Evolutionary conservation across 2,888 invertebrate species (phyloP).

Genomic region (Galeopsomyia nigrocyanea): DNA sequence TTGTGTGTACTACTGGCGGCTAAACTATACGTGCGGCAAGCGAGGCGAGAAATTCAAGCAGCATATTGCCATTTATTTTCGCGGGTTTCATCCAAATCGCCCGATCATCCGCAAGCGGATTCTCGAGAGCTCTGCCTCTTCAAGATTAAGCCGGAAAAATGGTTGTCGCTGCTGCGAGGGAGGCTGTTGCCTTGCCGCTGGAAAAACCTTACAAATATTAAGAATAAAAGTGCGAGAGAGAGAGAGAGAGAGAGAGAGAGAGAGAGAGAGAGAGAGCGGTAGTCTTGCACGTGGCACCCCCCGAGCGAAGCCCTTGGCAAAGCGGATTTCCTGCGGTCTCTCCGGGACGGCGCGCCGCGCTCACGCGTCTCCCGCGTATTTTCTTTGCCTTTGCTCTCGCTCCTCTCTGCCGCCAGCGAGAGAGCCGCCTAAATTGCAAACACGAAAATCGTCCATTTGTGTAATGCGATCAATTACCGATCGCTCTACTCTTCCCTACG

Average conservation of each 20-base stretch:
- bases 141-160: too few species aligned
- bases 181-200: neutral
- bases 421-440: slow-evolving; percentile 32
- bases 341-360: slow-evolving; percentile 29
- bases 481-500: too few species aligned
- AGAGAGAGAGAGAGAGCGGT: slow-evolving; percentile 29
- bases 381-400: slow-evolving; percentile 42
- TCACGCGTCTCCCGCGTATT: slow-evolving; percentile 30
- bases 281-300: slow-evolving; percentile 29
- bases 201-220: slow-evolving; percentile 65
- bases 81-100: neutral
- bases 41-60: neutral
- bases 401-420: slow-evolving; percentile 48
- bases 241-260: too few species aligned
- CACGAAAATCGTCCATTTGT: slow-evolving; percentile 27
- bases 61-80: neutral
- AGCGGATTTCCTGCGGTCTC: slow-evolving; percentile 65
- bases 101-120: neutral
- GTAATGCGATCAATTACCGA: slow-evolving; percentile 31
- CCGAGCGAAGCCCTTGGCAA: slow-evolving; percentile 59
- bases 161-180: neutral
- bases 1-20: too few species aligned
- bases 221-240: slow-evolving; percentile 61
- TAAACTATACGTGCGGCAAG: neutral
- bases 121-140: neutral